phyloP scores from a whole-genome alignment of 2,113 vertebrate species.

The Oenanthe oenanthe region DNA sequence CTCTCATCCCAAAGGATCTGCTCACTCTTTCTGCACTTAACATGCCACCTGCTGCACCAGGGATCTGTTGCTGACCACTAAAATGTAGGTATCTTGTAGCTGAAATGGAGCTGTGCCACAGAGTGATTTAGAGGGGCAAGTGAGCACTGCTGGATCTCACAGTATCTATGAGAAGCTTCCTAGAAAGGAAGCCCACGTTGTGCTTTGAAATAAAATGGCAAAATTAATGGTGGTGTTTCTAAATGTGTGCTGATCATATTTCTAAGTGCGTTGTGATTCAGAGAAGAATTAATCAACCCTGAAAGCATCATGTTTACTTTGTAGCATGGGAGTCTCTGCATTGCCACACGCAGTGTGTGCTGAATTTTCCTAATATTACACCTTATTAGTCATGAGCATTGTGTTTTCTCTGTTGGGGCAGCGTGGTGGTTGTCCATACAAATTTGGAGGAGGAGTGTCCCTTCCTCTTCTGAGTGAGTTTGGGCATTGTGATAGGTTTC shows the following conservation, averaged over 20 bases:
- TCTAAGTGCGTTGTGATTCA: background rate
- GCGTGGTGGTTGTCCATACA: background rate
- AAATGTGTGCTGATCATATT: background rate
- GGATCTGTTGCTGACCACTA: background rate
- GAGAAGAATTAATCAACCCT: background rate
- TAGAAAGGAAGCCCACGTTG: background rate
- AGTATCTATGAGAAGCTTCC: background rate
- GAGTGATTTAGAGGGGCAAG: background rate
- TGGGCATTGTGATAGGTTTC: background rate
- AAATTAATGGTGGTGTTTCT: background rate
- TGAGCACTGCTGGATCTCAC: background rate
- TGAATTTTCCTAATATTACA: background rate
- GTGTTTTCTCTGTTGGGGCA: background rate
- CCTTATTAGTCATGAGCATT: fast-evolving
- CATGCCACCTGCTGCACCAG: background rate
- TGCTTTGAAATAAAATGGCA: background rate
- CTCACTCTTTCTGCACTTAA: background rate
- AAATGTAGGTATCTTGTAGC: background rate
- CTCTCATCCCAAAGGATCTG: constrained; percentile 3
- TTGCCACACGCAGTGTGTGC: background rate
- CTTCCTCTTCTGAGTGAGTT: background rate
- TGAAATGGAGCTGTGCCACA: background rate
- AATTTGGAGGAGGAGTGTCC: background rate
- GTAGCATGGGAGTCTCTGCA: background rate
- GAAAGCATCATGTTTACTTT: background rate